phyloP scores from a whole-genome alignment of 2,113 vertebrate species.

The Daubentonia madagascariensis region DNA sequence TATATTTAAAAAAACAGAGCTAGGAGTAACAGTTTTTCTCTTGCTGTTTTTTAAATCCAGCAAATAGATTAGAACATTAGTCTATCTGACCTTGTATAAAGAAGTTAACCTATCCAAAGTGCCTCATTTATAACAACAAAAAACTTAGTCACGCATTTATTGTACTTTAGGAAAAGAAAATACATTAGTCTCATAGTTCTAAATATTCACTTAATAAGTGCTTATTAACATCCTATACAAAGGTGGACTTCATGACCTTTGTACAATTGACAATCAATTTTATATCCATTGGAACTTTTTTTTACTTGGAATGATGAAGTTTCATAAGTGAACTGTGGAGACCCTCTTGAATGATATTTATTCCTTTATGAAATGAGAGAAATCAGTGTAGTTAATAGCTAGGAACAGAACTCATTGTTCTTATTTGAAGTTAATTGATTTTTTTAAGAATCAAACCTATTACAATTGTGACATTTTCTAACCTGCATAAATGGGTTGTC shows the following conservation, averaged over 20 bases:
- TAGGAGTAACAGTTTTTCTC: background rate
- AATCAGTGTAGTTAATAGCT: background rate
- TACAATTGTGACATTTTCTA: background rate
- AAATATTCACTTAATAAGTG: background rate
- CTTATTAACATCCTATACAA: background rate
- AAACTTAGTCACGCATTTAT: background rate
- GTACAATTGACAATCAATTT: background rate
- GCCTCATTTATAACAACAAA: conserved; percentile 15
- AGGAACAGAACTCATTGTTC: conserved; percentile 30
- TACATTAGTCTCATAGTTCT: background rate
- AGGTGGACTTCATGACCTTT: background rate
- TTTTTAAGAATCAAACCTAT: conserved; percentile 1
- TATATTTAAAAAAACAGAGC: too few species aligned
- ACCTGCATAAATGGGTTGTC: background rate
- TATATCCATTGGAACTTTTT: background rate
- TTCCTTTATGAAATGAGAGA: background rate
- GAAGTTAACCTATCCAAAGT: background rate
- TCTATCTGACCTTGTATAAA: background rate
- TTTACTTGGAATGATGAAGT: background rate
- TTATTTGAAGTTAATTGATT: conserved; percentile 14
- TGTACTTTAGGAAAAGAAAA: background rate
- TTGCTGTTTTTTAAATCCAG: conserved; percentile 19
- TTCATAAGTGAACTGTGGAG: background rate
- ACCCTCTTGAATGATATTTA: background rate
- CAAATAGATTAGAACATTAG: background rate